Evolutionary conservation across 2,113 vertebrate species (phyloP).

Genomic region (Misgurnus anguillicaudatus): DNA sequence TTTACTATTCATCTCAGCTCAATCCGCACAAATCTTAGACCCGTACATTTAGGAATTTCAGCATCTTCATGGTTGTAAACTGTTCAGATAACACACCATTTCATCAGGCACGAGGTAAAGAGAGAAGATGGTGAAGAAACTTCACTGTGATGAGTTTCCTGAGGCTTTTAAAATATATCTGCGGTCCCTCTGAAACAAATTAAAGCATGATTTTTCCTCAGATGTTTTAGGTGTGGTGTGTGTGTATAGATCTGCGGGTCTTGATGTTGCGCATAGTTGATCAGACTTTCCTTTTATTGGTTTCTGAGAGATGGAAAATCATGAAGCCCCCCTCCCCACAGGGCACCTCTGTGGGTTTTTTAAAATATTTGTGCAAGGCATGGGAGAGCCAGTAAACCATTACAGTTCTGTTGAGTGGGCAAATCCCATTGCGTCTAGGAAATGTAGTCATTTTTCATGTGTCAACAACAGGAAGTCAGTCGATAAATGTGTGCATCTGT

Average conservation of each 20-base stretch:
- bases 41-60: constrained; percentile 16
- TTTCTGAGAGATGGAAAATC: constrained; percentile 2
- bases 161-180: background rate
- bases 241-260: background rate
- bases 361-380: constrained; percentile 23
- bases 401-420: constrained; percentile 26
- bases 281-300: constrained; percentile 11
- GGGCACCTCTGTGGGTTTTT: background rate
- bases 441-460: constrained; percentile 43
- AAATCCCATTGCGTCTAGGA: constrained; percentile 29
- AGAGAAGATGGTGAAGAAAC: background rate
- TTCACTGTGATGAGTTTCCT: constrained; percentile 5
- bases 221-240: background rate
- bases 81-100: constrained; percentile 27
- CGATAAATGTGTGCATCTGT: constrained; percentile 46
- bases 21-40: constrained; percentile 2
- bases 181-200: constrained; percentile 48
- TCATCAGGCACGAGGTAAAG: background rate
- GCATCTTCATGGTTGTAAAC: background rate
- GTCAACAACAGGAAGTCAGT: constrained; percentile 42
- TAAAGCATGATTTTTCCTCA: constrained; percentile 4
- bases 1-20: constrained; percentile 48
- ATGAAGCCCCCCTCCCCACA: background rate
- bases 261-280: background rate
- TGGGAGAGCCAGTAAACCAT: constrained; percentile 27